Percentiles rank a stretch among this genome's conserved stretches.
phyloP scores from a whole-genome alignment of 2,888 invertebrate genomes.

The Doris montereyensis region DNA sequence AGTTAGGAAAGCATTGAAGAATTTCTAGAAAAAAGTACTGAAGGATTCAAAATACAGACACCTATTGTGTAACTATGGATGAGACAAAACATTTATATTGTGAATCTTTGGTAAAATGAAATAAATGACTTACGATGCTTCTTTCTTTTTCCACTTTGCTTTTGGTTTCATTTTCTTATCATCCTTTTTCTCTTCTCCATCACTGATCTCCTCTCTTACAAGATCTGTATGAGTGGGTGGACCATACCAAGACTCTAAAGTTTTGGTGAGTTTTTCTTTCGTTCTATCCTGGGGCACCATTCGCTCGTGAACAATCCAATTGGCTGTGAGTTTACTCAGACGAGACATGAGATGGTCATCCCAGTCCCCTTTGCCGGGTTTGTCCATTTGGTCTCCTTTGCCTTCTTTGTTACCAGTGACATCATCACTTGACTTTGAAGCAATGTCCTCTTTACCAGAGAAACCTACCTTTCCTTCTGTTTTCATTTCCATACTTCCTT shows the following conservation, averaged over 20 bases:
- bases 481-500: too few relatives aligned
- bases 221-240: conserved; percentile 62
- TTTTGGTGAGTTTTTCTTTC: conserved; percentile 56
- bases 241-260: conserved; percentile 64
- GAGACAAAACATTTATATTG: neutral
- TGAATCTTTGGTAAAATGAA: neutral
- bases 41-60: neutral
- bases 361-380: conserved; percentile 59
- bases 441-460: neutral
- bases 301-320: conserved; percentile 68
- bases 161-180: conserved; percentile 50
- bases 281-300: conserved; percentile 49
- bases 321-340: conserved; percentile 69
- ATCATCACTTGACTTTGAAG: neutral
- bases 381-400: neutral
- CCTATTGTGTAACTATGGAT: neutral
- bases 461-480: neutral
- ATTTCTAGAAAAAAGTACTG: neutral
- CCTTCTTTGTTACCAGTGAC: neutral
- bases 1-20: neutral
- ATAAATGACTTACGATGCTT: conserved; percentile 50
- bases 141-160: conserved; percentile 55
- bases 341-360: conserved; percentile 69
- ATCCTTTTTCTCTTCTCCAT: conserved; percentile 46
- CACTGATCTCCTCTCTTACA: conserved; percentile 61